Percentiles rank a stretch among this genome's conserved stretches.
Conservation (phyloP, 2,797 vertebrate genomes). For the Natrix natrix region DNA sequence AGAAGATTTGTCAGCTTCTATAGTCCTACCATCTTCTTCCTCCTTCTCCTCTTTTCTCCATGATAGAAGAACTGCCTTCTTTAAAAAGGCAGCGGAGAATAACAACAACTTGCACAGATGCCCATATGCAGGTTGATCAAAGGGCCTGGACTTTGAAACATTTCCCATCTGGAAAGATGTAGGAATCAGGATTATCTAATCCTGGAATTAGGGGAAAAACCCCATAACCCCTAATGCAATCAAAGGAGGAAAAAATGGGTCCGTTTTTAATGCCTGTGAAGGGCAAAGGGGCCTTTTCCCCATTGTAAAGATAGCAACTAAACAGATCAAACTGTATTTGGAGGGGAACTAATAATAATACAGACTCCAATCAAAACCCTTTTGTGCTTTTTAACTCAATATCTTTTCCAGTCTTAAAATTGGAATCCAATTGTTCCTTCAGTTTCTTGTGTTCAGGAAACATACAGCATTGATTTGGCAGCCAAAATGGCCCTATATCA, state of each 20-base stretch:
- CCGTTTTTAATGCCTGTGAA: background rate
- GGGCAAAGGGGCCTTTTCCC: background rate
- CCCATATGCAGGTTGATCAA: too few species aligned
- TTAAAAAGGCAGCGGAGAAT: background rate
- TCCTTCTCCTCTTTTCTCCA: background rate
- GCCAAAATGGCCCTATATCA: background rate
- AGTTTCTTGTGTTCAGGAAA: background rate
- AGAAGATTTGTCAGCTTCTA: background rate
- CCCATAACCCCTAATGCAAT: background rate
- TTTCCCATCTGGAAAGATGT: background rate
- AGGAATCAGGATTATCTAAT: background rate
- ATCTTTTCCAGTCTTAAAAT: background rate
- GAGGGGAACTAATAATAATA: background rate
- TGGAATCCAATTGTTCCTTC: background rate
- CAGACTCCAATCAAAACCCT: background rate
- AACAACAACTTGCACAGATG: background rate
- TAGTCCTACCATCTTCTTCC: too few species aligned
- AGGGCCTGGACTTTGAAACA: background rate
- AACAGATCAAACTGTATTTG: background rate
- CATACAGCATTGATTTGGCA: background rate
- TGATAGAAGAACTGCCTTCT: background rate
- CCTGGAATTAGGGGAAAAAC: rapidly evolving
- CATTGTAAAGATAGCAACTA: background rate
- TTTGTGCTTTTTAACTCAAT: background rate
- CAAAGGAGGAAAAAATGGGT: background rate